Percentiles rank a stretch among this genome's conserved stretches.
phyloP scores from a whole-genome alignment of 2,888 invertebrate genomes.

The Aphodius granarius region DNA sequence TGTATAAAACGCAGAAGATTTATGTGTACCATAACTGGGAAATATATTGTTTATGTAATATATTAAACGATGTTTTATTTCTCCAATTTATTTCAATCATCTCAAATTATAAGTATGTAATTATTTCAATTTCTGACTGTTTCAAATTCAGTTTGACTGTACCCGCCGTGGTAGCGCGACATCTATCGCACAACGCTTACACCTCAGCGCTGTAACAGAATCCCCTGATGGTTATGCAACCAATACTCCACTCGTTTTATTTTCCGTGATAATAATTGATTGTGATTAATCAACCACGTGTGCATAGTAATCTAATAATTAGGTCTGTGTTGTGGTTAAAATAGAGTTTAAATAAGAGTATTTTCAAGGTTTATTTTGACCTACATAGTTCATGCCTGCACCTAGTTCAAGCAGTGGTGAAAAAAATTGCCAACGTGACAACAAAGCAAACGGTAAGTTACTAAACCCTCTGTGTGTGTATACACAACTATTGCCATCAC shows the following conservation, averaged over 20 bases:
- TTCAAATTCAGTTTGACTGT: too few relatives aligned
- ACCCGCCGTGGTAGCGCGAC: too few relatives aligned
- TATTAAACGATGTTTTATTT: conserved; percentile 15
- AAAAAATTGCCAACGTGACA: background rate
- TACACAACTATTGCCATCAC: background rate
- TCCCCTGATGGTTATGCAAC: background rate
- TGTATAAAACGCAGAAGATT: conserved; percentile 35
- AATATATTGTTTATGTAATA: conserved; percentile 30
- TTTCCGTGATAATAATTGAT: background rate
- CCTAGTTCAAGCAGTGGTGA: background rate
- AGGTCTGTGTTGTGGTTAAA: background rate
- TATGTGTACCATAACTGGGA: conserved; percentile 40
- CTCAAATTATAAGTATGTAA: too few relatives aligned
- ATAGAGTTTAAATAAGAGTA: background rate
- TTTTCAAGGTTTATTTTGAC: background rate
- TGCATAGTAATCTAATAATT: background rate
- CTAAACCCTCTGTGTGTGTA: background rate
- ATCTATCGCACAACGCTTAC: too few relatives aligned
- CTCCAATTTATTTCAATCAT: too few relatives aligned
- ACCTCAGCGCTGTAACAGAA: too few relatives aligned
- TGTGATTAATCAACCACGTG: background rate
- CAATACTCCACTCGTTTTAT: background rate
- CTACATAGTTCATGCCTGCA: background rate
- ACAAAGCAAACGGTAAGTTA: background rate
- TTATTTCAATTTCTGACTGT: too few relatives aligned